Conservation (phyloP, 2,797 vertebrate genomes). For the Paratrypauchen microcephalus region DNA sequence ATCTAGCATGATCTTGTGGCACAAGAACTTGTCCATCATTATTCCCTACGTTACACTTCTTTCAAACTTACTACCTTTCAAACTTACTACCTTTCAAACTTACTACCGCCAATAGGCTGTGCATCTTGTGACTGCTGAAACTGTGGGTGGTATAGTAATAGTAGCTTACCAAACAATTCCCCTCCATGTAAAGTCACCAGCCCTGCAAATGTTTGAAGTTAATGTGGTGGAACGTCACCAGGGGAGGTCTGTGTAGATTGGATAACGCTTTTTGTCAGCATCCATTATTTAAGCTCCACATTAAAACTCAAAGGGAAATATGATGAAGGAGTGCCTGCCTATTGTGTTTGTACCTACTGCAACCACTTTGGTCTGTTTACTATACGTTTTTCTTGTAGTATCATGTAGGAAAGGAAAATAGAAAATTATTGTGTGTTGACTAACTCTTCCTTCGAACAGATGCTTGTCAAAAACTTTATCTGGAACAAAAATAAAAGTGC, state of each 20-base stretch:
- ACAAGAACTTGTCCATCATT: too few species aligned
- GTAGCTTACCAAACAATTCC: slow-evolving; percentile 3
- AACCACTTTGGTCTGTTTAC: slow-evolving; percentile 13
- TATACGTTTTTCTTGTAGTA: slow-evolving; percentile 12
- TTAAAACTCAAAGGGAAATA: background rate
- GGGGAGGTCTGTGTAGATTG: slow-evolving; percentile 19
- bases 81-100: too few species aligned
- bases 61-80: background rate
- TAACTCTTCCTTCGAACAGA: slow-evolving; percentile 28
- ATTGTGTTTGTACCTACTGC: background rate
- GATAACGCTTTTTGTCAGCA: slow-evolving; percentile 32
- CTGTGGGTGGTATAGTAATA: slow-evolving; percentile 2
- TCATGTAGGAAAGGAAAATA: slow-evolving; percentile 9
- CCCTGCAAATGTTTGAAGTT: slow-evolving; percentile 1
- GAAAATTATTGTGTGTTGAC: slow-evolving; percentile 15
- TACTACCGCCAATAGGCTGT: background rate
- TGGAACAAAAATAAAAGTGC: background rate
- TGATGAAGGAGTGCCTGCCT: background rate
- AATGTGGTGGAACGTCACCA: slow-evolving; percentile 7
- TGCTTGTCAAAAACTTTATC: slow-evolving; percentile 30
- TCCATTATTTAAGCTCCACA: background rate
- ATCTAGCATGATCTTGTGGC: too few species aligned
- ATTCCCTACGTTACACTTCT: background rate
- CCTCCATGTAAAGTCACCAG: slow-evolving; percentile 2
- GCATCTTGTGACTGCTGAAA: background rate